These are phyloP conservation scores for Scaptomyza polygonia DNA, from an alignment of 2,888 invertebrate genomes.

Conservation along the genomic window DNA sequence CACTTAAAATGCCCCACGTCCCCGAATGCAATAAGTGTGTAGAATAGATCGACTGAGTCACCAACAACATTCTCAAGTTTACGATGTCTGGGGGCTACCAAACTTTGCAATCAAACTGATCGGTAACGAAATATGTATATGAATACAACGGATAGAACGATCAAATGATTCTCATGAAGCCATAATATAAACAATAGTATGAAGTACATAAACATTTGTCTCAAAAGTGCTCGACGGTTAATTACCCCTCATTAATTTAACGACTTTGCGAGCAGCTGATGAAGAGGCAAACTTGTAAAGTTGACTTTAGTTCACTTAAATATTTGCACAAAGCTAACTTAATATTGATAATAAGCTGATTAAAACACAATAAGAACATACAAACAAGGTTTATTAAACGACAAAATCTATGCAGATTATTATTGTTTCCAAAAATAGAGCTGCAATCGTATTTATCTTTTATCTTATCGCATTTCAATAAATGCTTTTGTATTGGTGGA, in stretches of 20 bases:
- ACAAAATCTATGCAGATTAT: slow-evolving; percentile 24
- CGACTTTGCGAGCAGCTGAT: slow-evolving; percentile 2
- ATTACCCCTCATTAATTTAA: slow-evolving; percentile 11
- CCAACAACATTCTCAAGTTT: slow-evolving; percentile 23
- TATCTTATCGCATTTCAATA: slow-evolving; percentile 44
- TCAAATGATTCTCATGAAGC: slow-evolving; percentile 2
- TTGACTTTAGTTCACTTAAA: too few species aligned
- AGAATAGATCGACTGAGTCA: slow-evolving; percentile 33
- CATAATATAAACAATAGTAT: slow-evolving; percentile 12
- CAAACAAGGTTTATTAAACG: slow-evolving; percentile 16
- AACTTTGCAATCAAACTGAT: slow-evolving; percentile 23
- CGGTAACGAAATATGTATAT: slow-evolving; percentile 9
- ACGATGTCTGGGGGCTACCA: slow-evolving; percentile 20
- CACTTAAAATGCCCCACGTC: slow-evolving; percentile 29
- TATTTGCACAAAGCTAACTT: neutral
- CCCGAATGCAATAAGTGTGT: neutral
- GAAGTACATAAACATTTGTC: neutral
- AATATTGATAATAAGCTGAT: slow-evolving; percentile 6
- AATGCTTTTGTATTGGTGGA: slow-evolving; percentile 35
- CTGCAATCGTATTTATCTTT: slow-evolving; percentile 17
- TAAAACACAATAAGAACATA: neutral
- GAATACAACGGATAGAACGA: slow-evolving; percentile 22
- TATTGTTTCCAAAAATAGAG: slow-evolving; percentile 25
- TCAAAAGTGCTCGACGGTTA: neutral
- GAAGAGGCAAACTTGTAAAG: slow-evolving; percentile 1